These are phyloP conservation scores for Clivina fossor DNA, from an alignment of 2,888 invertebrate genomes.

Conservation along the genomic window DNA sequence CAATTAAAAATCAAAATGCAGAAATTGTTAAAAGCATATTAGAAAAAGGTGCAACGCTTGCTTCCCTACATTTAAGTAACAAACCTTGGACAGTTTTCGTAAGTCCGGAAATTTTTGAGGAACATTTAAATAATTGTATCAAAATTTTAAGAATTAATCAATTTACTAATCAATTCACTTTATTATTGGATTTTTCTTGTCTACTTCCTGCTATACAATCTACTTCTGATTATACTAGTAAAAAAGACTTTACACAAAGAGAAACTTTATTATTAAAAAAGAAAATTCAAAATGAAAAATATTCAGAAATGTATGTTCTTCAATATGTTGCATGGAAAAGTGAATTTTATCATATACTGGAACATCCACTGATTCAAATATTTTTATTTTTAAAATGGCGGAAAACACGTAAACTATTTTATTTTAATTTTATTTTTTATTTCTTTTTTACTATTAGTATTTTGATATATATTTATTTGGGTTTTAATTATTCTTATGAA, in stretches of 20 bases:
- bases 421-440: background rate
- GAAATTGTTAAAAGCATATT: background rate
- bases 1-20: background rate
- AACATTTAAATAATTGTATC: background rate
- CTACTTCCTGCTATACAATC: background rate
- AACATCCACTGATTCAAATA: conserved; percentile 1
- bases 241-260: background rate
- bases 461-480: background rate
- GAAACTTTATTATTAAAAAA: conserved; percentile 1
- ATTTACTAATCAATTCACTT: background rate
- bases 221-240: background rate
- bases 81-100: background rate
- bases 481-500: background rate
- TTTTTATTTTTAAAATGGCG: background rate
- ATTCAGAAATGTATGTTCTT: background rate
- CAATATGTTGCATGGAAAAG: conserved; percentile 2
- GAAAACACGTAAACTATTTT: background rate
- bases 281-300: background rate
- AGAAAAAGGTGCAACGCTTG: background rate
- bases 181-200: background rate
- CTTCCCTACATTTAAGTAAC: background rate
- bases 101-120: background rate
- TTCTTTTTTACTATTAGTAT: background rate
- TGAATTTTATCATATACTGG: background rate
- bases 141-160: background rate